Percentiles rank a stretch among this genome's conserved stretches.
Conservation (phyloP, 2,113 vertebrate genomes). For the Bubo scandiacus region DNA sequence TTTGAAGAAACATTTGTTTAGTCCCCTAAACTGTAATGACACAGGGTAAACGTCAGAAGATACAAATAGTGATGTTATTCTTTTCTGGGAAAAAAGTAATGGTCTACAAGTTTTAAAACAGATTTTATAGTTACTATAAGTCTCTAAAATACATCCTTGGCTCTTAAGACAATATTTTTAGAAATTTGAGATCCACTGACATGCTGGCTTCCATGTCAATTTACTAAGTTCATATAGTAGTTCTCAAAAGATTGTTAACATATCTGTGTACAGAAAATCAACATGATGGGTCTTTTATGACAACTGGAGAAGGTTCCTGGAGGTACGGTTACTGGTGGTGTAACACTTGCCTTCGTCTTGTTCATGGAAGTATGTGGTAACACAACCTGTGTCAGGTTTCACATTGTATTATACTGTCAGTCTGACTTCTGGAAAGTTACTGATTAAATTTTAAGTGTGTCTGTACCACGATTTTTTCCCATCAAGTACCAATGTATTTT, state of each 20-base stretch:
- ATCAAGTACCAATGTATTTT: not conserved
- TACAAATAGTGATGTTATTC: not conserved
- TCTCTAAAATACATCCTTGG: not conserved
- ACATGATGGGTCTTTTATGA: not conserved
- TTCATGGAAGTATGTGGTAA: not conserved
- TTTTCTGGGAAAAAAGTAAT: not conserved
- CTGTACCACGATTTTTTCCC: not conserved
- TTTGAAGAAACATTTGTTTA: not conserved
- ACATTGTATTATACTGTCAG: not conserved
- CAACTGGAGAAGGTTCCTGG: not conserved
- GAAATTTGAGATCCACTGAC: not conserved
- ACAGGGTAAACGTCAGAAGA: not conserved
- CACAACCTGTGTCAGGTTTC: not conserved
- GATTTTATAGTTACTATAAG: not conserved
- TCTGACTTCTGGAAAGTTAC: not conserved
- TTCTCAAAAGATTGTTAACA: not conserved
- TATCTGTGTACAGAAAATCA: not conserved
- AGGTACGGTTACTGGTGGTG: not conserved
- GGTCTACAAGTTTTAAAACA: not conserved
- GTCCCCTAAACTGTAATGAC: not conserved
- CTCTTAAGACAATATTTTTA: not conserved
- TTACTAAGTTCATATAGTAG: not conserved
- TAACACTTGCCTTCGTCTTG: not conserved
- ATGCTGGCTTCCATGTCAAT: not conserved
- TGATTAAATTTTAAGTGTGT: not conserved